phyloP scores from a whole-genome alignment of 23 tunicate genomes.

The Diplosoma virens region DNA sequence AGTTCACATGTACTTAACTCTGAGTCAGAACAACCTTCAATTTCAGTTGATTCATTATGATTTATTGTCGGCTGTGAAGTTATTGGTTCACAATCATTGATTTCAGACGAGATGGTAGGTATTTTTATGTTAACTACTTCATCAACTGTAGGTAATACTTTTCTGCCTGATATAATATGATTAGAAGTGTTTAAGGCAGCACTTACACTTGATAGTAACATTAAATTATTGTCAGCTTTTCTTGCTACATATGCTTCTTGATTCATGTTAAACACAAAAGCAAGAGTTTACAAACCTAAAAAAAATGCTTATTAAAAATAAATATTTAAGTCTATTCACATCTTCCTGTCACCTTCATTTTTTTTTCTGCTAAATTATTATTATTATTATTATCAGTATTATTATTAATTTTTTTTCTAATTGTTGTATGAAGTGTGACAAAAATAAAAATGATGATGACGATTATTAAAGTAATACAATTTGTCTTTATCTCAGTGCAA shows the following conservation, averaged over 20 bases:
- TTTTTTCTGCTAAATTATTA: no score
- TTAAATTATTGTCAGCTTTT: constrained; percentile 36
- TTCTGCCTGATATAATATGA: neutral
- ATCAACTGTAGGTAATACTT: neutral
- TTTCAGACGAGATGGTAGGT: neutral
- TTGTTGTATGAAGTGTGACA: no score
- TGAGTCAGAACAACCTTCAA: neutral
- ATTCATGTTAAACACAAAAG: constrained; percentile 25
- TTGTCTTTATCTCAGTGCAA: no score
- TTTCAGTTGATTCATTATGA: neutral
- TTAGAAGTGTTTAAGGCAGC: no score
- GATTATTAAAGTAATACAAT: no score
- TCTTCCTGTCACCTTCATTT: no score
- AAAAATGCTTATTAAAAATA: no score
- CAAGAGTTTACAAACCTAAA: no score
- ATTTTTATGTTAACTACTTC: neutral
- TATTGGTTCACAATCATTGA: neutral
- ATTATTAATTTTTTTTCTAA: no score
- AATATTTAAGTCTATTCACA: no score
- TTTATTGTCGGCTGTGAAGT: constrained; percentile 1
- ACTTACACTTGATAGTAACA: constrained; percentile 17
- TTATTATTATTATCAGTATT: no score
- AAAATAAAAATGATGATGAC: no score
- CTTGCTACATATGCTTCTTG: constrained; percentile 16
- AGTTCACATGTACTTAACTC: neutral